Percentiles rank a stretch among this genome's conserved stretches.
Evolutionary conservation across 1,140 invertebrate genomes (phyloP).

Genomic region (Sycophila sp.): DNA sequence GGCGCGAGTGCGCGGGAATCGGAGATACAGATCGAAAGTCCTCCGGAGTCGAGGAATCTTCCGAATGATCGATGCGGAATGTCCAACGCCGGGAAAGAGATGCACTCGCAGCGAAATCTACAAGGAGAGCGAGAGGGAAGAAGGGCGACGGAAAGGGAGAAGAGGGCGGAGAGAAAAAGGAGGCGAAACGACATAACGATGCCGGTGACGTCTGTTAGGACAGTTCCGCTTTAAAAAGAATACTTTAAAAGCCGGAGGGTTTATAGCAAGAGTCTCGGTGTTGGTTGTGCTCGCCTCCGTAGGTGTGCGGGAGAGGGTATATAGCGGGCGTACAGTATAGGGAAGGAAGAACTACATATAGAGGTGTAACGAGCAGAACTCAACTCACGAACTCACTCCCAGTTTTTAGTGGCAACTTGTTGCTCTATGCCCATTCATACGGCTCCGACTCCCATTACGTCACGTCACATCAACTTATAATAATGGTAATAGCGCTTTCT

Average conservation of each 20-base stretch:
- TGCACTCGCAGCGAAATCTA: background rate
- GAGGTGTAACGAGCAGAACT: conserved; percentile 69
- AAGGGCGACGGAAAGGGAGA: background rate
- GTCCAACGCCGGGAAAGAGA: conserved; percentile 27
- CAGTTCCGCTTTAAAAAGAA: conserved; percentile 68
- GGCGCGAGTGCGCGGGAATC: background rate
- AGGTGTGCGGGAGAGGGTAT: conserved; percentile 44
- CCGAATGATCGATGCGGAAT: conserved; percentile 50
- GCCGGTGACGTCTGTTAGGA: conserved; percentile 48
- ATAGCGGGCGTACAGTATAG: conserved; percentile 63
- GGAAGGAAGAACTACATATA: conserved; percentile 68
- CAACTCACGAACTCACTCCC: conserved; percentile 68
- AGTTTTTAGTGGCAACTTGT: conserved; percentile 68
- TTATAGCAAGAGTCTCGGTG: conserved; percentile 56
- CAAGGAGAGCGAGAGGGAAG: background rate
- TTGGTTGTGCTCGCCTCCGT: background rate
- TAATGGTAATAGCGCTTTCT: conserved; percentile 54
- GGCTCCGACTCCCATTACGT: conserved; percentile 63
- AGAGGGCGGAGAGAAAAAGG: conserved; percentile 4
- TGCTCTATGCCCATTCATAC: conserved; percentile 62
- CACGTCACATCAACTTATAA: conserved; percentile 65
- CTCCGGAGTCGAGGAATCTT: conserved; percentile 39
- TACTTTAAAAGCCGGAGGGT: conserved; percentile 68
- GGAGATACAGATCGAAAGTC: conserved; percentile 24
- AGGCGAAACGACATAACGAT: conserved; percentile 54